phyloP scores from a whole-genome alignment of 2,113 vertebrate species.

The Aegotheles bennettii region DNA sequence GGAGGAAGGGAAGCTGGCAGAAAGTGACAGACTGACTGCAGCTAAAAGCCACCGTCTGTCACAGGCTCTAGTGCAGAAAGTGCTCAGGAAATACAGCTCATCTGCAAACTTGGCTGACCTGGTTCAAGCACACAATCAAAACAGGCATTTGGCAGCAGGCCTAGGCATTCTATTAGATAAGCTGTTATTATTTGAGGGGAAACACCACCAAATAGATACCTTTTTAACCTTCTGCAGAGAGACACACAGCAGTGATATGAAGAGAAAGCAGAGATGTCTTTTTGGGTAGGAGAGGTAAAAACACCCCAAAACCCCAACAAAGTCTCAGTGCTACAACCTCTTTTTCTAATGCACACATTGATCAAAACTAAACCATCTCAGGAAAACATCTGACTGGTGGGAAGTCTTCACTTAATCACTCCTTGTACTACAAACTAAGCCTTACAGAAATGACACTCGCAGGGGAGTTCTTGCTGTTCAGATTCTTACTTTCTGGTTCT shows the following conservation, averaged over 20 bases:
- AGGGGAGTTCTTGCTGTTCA: background rate
- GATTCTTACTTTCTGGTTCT: background rate
- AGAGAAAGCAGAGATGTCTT: background rate
- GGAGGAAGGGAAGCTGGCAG: background rate
- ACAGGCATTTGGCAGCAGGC: background rate
- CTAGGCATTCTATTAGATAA: background rate
- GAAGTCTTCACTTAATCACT: background rate
- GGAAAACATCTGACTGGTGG: background rate
- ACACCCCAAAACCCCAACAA: background rate
- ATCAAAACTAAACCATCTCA: background rate
- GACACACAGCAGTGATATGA: background rate
- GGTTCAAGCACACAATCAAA: background rate
- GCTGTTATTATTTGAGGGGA: background rate
- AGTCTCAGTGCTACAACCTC: background rate
- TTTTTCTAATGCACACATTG: background rate
- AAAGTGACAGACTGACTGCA: background rate
- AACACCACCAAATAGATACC: background rate
- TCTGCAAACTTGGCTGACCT: background rate
- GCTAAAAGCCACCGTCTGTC: background rate
- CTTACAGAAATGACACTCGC: background rate
- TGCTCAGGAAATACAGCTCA: background rate
- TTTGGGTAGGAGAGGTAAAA: background rate
- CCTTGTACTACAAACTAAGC: background rate
- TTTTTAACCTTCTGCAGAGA: background rate
- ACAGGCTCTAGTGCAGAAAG: background rate